Conservation (phyloP, 2,888 invertebrate species). For the Pilophorus perplexus region DNA sequence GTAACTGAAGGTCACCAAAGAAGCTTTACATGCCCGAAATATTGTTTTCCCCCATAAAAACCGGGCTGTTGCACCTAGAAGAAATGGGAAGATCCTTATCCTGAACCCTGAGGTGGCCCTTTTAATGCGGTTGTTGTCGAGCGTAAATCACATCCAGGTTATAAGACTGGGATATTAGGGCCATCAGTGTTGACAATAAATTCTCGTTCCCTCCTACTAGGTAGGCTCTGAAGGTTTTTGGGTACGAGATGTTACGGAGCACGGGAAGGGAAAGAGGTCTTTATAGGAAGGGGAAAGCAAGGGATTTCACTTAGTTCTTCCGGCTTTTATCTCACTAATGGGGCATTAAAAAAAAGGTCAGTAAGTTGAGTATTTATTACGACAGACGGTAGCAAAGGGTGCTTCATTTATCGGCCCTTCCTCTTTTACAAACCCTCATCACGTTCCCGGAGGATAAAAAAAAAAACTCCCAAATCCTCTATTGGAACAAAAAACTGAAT, state of each 20-base stretch:
- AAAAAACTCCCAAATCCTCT: neutral
- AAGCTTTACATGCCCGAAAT: too few species aligned
- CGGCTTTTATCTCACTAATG: constrained; percentile 38
- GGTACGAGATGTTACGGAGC: constrained; percentile 6
- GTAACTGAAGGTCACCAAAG: too few species aligned
- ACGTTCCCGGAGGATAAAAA: neutral
- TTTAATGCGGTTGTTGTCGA: constrained; percentile 24
- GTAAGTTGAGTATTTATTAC: constrained; percentile 40
- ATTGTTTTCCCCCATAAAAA: too few species aligned
- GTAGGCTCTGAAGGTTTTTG: neutral
- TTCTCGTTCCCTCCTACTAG: constrained; percentile 11
- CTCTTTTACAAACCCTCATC: neutral
- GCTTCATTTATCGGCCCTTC: constrained; percentile 23
- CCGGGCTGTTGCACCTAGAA: too few species aligned
- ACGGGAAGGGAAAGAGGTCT: neutral
- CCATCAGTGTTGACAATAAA: constrained; percentile 32
- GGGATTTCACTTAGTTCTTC: constrained; percentile 41
- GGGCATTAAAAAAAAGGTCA: constrained; percentile 35
- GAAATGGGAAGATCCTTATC: constrained; percentile 24
- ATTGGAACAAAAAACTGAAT: neutral
- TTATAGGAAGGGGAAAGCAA: constrained; percentile 22
- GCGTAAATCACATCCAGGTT: constrained; percentile 29
- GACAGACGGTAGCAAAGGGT: constrained; percentile 32
- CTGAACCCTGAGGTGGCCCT: constrained; percentile 9
- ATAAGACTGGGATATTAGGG: constrained; percentile 16